Conservation (phyloP, 2,797 vertebrate genomes). For the Muscicapa striata region DNA sequence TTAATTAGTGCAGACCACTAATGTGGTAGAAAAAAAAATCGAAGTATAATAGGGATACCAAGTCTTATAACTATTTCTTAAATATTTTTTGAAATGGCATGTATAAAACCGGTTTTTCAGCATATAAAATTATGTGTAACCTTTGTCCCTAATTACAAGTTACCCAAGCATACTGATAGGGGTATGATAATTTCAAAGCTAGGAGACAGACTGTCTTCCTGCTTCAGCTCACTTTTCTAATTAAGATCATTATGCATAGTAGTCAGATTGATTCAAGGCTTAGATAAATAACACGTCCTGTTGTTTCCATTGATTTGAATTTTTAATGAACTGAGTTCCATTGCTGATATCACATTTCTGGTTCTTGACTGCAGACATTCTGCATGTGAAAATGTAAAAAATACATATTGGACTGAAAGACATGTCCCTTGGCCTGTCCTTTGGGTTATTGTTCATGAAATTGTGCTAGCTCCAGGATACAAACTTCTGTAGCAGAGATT, state of each 20-base stretch:
- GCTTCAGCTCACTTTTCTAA: constrained; percentile 61
- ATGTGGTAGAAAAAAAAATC: constrained; percentile 12
- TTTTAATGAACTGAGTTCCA: constrained; percentile 53
- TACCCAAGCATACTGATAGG: constrained; percentile 66
- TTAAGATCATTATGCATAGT: constrained; percentile 57
- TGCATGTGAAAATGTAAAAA: constrained; percentile 21
- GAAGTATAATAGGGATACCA: background rate
- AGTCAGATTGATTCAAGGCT: constrained; percentile 59
- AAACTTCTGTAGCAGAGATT: background rate
- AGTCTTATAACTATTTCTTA: constrained; percentile 28
- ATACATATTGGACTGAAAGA: background rate
- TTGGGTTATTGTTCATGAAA: background rate
- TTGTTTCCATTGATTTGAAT: constrained; percentile 67
- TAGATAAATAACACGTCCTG: constrained; percentile 63
- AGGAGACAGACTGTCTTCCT: constrained; percentile 65
- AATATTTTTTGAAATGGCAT: constrained; percentile 22
- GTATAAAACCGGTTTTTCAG: constrained; percentile 63
- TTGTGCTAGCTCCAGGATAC: constrained; percentile 16
- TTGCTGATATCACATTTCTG: constrained; percentile 31
- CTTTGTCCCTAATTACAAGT: constrained; percentile 70
- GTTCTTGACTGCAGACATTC: constrained; percentile 14
- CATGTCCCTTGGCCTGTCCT: constrained; percentile 13
- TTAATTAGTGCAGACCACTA: background rate
- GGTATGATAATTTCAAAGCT: constrained; percentile 56
- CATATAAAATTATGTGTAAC: constrained; percentile 66